Evolutionary conservation across 2,888 invertebrate genomes (phyloP).

Genomic region (Adineta ricciae): DNA sequence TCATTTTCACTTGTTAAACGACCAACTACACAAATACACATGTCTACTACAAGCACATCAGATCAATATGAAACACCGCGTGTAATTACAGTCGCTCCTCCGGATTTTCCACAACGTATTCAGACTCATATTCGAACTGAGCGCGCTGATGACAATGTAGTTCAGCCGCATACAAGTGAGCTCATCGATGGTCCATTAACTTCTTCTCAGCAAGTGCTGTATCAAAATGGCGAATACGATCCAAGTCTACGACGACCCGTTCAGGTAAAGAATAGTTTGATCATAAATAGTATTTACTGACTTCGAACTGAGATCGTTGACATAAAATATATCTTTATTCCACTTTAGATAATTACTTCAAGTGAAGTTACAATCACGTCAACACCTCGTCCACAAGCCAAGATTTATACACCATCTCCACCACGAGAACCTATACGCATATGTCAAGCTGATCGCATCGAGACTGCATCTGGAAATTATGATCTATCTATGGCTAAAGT

Average conservation of each 20-base stretch:
- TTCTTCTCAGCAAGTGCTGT: background rate
- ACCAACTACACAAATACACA: background rate
- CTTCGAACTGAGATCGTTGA: too few relatives aligned
- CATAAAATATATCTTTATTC: background rate
- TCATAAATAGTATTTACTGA: too few relatives aligned
- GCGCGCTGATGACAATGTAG: background rate
- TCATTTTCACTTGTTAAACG: background rate
- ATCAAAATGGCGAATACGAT: background rate
- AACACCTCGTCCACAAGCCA: background rate
- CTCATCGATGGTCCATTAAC: background rate
- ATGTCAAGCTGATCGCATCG: slow-evolving; percentile 1
- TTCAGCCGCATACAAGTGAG: background rate
- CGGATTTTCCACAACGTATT: background rate
- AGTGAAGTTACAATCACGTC: background rate
- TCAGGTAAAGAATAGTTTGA: background rate
- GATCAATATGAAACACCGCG: background rate
- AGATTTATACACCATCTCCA: background rate
- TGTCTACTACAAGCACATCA: background rate
- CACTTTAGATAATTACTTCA: background rate
- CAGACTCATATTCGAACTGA: background rate
- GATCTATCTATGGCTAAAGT: background rate
- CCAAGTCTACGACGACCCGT: background rate
- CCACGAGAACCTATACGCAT: background rate
- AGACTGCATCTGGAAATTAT: background rate
- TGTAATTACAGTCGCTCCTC: background rate